Evolutionary conservation across 2,113 vertebrate genomes (phyloP), one percentile per base, ranked within the genome.

Genomic region (Alethe diademata): DNA sequence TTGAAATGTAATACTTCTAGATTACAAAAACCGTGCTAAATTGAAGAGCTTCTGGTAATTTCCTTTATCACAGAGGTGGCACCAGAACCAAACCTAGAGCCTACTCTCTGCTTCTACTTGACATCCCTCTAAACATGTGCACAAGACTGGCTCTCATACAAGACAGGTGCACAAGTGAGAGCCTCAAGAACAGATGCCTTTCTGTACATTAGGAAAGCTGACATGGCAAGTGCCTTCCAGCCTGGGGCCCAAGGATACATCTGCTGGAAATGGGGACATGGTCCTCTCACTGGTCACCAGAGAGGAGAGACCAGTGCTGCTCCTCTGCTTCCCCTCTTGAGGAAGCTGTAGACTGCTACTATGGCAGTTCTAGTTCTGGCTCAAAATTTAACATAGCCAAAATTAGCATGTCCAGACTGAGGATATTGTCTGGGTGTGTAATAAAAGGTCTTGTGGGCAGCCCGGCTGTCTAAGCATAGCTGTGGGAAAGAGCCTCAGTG

Each of bases 111-210:
- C 51, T 61, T 31, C 16, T 33, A 3, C 26, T 24, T 56, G 26
- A 35, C 25, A 16, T 18, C 38, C 20, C 36, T 74, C 45, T 6
- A 2, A 33, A 65, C 22, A 38, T 0, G 2, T n/a, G 43, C 5
- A 7, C 25, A 36, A 54, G 20, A 28, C 12, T 51, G 43, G n/a
- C 14, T 61, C 36, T 61, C 1, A 1, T 6, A 22, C 11, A 18
- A 33, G 29, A 47, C 6, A 6, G 8, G 12, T 33, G 43, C 19
- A 54, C 19, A 36, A 45, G 43, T 7, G 17, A 50, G 7, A 16
- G 7, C 51, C 11, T 19, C 3, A 2, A 45, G 22, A 25, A 45
- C 1, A 4, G 10, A 4, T 48, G 20, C 8, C 8, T 35, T 47
- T 56, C 36, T 31, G n/a, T 19, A 17, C 48, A 57, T 0, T 11